Base-by-base conservation (phyloP, 2,888 invertebrate species). In the Tetragnatha montana region DNA sequence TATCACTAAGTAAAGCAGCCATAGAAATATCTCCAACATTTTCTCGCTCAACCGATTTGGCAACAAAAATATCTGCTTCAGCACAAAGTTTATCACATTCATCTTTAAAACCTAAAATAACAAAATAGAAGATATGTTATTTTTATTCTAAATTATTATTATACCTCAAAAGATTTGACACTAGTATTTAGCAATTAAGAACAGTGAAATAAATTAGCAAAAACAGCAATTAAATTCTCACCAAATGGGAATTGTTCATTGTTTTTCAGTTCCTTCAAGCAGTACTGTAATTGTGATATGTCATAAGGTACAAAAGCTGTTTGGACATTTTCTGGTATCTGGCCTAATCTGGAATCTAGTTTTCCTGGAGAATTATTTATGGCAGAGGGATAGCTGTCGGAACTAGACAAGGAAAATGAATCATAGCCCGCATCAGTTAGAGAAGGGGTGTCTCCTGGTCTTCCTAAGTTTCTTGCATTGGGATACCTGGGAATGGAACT, bases 41-140 rank as follows among this genome's bases (percentile, higher is more conserved):
- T 94, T 98, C 98, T 0, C 97, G 96, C 83, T 96, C 95, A 1
- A 97, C 95, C 0, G 98, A 98, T 93, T 97, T 96, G 92, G 97
- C 97, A 92, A 98, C 94, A 73, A 98, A 94, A 91, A 96, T 96
- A 93, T 98, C 98, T 0, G 98, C 97, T 94, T 98, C 97, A 91
- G 96, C 95, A 93, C 98, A 98, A 8, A 98, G 95, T 74, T 96
- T 96, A 93, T 98, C 97, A 93, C 97, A 97, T 93, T 97, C 97
- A 87, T 90, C 89, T 87, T 90, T 90, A 73, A 90, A 90, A 68
- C 89, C 89, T 90, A 21, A n/a, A 68, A 68, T 22, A 10, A 74
- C 35, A 12, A 17, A 74, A 8, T 0, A 71, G 12, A 71, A 22
- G 35, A 35, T 35, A 4, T 74, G 17, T 17, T 74, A 22, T 8